These are phyloP conservation scores for Nymphalis io DNA, from an alignment of 1,140 invertebrate genomes.

Conservation along the genomic window DNA sequence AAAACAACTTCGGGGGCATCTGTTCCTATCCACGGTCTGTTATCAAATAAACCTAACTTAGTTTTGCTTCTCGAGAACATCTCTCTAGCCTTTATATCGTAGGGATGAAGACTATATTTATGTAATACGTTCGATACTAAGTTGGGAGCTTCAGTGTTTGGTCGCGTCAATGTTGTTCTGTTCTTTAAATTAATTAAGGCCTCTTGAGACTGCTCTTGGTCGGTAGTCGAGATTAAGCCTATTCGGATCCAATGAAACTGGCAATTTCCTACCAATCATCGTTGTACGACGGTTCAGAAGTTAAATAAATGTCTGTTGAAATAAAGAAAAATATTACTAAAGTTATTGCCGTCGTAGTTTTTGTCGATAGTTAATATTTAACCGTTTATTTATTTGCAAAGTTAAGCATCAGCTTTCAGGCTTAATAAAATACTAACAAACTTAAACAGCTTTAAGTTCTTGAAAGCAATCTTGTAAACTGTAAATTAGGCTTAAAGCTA, in stretches of 20 bases:
- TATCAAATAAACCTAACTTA: slow-evolving; percentile 24
- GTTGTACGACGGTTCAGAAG: neutral
- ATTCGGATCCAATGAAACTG: slow-evolving; percentile 58
- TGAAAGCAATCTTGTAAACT: slow-evolving; percentile 31
- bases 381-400: slow-evolving; percentile 3
- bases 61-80: slow-evolving; percentile 12
- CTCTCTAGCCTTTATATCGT: slow-evolving; percentile 27
- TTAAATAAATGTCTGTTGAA: neutral
- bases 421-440: slow-evolving; percentile 27
- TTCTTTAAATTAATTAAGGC: slow-evolving; percentile 74
- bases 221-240: slow-evolving; percentile 59
- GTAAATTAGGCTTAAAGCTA: slow-evolving; percentile 37
- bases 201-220: slow-evolving; percentile 57
- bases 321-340: neutral
- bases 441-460: slow-evolving; percentile 25
- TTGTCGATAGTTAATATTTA: neutral
- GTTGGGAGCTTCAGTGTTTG: slow-evolving; percentile 19
- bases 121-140: neutral
- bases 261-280: neutral
- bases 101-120: slow-evolving; percentile 39
- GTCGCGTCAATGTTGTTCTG: slow-evolving; percentile 57
- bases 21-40: slow-evolving; percentile 47
- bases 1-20: slow-evolving; percentile 67
- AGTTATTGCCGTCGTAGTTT: neutral
- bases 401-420: slow-evolving; percentile 3